Evolutionary conservation across 2,797 vertebrate genomes (phyloP).

Genomic region (Falco peregrinus): DNA sequence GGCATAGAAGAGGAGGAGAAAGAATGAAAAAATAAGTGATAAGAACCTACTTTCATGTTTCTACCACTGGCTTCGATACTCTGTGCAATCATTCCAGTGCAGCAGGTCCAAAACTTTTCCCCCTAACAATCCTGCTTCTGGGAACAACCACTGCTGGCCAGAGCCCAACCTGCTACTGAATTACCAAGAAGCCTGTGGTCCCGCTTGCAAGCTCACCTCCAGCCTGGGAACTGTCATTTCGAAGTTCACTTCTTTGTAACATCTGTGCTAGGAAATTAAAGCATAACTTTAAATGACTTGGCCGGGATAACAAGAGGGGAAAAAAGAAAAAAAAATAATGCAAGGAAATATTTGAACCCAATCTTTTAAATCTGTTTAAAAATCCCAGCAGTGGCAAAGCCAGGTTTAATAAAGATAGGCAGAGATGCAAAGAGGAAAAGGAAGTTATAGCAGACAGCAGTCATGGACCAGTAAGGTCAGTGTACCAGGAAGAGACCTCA

Average conservation of each 20-base stretch:
- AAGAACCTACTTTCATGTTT: background rate
- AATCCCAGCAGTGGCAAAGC: background rate
- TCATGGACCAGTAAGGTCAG: background rate
- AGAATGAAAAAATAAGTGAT: background rate
- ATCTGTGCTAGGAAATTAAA: background rate
- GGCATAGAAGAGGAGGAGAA: background rate
- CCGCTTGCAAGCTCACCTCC: background rate
- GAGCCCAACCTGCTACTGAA: background rate
- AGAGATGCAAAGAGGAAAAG: background rate
- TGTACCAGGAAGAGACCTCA: background rate
- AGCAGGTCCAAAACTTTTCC: background rate
- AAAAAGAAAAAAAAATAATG: too few relatives aligned
- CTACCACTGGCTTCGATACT: background rate
- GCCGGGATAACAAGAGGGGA: background rate
- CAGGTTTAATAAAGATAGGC: background rate
- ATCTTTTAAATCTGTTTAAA: background rate
- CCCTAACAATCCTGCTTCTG: background rate
- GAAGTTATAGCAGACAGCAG: background rate
- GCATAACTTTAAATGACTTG: background rate
- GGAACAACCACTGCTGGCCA: accelerated
- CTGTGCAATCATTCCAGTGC: background rate
- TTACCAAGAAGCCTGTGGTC: background rate
- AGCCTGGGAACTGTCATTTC: background rate
- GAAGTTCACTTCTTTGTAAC: background rate
- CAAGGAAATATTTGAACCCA: background rate